Base-by-base conservation (phyloP, 1,140 invertebrate species). In the Rhopalosiphum maidis region DNA sequence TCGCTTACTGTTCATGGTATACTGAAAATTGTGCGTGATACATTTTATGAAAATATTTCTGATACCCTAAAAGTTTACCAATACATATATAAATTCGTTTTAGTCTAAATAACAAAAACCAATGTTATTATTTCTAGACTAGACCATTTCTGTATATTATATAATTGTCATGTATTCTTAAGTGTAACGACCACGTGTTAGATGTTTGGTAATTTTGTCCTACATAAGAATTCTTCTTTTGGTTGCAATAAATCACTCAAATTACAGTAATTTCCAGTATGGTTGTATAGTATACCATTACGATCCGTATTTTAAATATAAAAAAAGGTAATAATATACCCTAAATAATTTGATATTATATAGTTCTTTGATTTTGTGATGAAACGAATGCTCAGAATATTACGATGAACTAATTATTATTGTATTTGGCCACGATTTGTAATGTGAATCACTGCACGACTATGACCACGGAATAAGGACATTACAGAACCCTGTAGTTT, bases 351-450 rank as follows among this genome's bases (percentile, higher is more conserved):
- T 43, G 8, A 55, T 89, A 41, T 55, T 41, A 55, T 41, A 37
- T 37, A 43, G 41, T 89, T 21, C 48, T 54, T 89, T 22, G 5
- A 86, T 93, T 86, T 93, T 25, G 82, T 54, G 54, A 86, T 86
- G 91, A 93, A 85, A 93, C 15, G 25, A 93, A 41, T 55, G 35
- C 23, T 93, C 77, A 9, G 82, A 85, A 25, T 83, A 92, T 85
- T 86, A 68, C 77, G 91, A 86, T 86, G 77, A 86, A 93, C 91
- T 93, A 93, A 93, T 93, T 86, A 85, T 92, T 92, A 51, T 93
- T 93, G 82, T 86, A 54, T 86, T 86, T 55, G 91, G 82, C 91
- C 91, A 93, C 91, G 91, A 93, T 86, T 83, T 93, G 25, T 85
- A 85, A 23, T 22, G 82, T 54, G 91, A 93, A 93, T 93, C 91